Conservation (phyloP, 2,888 invertebrate species). For the Pachliopta kotzebuea region DNA sequence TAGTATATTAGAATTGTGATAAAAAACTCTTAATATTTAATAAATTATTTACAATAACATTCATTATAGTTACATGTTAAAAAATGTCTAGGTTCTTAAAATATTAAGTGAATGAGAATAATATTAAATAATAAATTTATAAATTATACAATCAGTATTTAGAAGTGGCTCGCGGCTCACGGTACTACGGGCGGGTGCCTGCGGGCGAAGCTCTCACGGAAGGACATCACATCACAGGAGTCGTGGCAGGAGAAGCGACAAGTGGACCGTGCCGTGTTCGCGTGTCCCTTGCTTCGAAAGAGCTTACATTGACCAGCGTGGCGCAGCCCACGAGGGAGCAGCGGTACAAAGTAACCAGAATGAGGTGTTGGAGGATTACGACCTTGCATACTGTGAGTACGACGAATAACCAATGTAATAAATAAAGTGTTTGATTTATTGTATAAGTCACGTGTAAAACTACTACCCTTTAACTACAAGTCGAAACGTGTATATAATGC, state of each 20-base stretch:
- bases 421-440: no score
- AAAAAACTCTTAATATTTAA: no score
- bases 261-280: slow-evolving; percentile 61
- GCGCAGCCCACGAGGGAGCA: slow-evolving; percentile 87
- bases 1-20: no score
- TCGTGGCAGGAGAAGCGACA: slow-evolving; percentile 28
- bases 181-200: slow-evolving; percentile 92
- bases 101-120: no score
- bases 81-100: no score
- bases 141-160: slow-evolving; percentile 84
- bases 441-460: no score
- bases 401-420: background rate
- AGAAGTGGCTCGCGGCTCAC: slow-evolving; percentile 89
- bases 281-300: slow-evolving; percentile 92
- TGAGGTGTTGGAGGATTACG: slow-evolving; percentile 98
- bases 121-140: background rate
- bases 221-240: slow-evolving; percentile 47
- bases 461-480: no score
- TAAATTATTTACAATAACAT: no score
- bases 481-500: no score
- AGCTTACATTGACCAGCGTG: slow-evolving; percentile 86
- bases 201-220: slow-evolving; percentile 71
- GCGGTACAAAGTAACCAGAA: slow-evolving; percentile 95
- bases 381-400: slow-evolving; percentile 86
- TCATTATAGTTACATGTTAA: no score